Evolutionary conservation across 2,888 invertebrate species (phyloP).

Genomic region (Copidosoma aretas): DNA sequence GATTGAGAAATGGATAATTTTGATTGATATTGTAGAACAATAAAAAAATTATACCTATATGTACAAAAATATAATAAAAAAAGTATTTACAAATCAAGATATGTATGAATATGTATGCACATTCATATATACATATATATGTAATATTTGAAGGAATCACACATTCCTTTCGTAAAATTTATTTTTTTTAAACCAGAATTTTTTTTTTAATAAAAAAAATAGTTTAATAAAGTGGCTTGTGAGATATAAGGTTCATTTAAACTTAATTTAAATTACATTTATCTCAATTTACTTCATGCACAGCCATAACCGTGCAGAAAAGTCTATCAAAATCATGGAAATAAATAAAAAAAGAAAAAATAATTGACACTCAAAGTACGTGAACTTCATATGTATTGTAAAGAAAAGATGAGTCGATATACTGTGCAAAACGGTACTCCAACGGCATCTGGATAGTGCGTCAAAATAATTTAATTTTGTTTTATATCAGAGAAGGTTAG

Average conservation of each 20-base stretch:
- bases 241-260: no score
- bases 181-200: no score
- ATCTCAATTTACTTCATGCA: conserved; percentile 24
- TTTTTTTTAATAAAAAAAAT: no score
- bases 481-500: conserved; percentile 49
- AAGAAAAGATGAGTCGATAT: not conserved
- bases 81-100: no score
- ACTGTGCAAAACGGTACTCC: not conserved
- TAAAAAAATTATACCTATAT: not conserved
- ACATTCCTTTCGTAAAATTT: no score
- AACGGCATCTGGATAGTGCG: not conserved
- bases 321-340: conserved; percentile 18
- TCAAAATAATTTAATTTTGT: conserved; percentile 34
- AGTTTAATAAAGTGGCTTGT: no score
- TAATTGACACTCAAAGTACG: conserved; percentile 22
- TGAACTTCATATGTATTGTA: conserved; percentile 13
- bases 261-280: not conserved
- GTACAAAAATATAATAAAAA: not conserved
- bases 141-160: no score
- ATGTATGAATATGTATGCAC: no score
- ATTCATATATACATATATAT: no score
- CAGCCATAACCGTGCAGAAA: conserved; percentile 38
- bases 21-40: not conserved
- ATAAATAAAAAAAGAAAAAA: conserved; percentile 11
- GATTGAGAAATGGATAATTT: conserved; percentile 7